Conservation (phyloP, 2,888 invertebrate genomes). For the Catocala sponsa region DNA sequence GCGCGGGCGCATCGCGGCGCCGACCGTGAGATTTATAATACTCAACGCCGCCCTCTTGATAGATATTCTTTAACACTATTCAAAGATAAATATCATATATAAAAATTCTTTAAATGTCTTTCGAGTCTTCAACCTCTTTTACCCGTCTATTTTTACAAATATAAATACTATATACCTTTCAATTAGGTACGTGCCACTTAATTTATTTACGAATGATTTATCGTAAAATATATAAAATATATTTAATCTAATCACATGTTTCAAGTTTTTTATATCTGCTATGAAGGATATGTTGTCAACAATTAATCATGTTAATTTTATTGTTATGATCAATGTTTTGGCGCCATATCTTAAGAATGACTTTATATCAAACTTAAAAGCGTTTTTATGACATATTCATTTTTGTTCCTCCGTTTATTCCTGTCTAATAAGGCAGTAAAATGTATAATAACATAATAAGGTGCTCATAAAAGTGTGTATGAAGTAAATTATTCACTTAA, state of each 20-base stretch:
- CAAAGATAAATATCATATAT: conserved; percentile 28
- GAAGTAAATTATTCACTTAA: not conserved
- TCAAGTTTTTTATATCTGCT: conserved; percentile 12
- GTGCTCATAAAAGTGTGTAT: not conserved
- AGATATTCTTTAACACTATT: conserved; percentile 43
- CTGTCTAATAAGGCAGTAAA: conserved; percentile 7
- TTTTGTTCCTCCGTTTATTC: not conserved
- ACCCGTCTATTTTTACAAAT: conserved; percentile 18
- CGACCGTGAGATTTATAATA: conserved; percentile 58
- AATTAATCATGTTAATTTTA: conserved; percentile 35
- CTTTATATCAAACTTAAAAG: conserved; percentile 14
- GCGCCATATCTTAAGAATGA: conserved; percentile 35
- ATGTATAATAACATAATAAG: not conserved
- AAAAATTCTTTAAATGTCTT: conserved; percentile 19
- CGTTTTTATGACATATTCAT: conserved; percentile 2
- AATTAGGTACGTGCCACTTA: not conserved
- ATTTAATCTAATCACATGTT: conserved; percentile 15
- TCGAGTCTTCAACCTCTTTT: conserved; percentile 8
- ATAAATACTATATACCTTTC: conserved; percentile 1
- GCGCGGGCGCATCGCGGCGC: conserved; percentile 51
- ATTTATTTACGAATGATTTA: conserved; percentile 21
- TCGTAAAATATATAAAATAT: conserved; percentile 17
- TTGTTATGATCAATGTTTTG: conserved; percentile 36
- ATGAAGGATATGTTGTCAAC: conserved; percentile 20
- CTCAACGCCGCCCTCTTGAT: conserved; percentile 43